Conservation (phyloP, 2,888 invertebrate species). For the Atrina japonica region DNA sequence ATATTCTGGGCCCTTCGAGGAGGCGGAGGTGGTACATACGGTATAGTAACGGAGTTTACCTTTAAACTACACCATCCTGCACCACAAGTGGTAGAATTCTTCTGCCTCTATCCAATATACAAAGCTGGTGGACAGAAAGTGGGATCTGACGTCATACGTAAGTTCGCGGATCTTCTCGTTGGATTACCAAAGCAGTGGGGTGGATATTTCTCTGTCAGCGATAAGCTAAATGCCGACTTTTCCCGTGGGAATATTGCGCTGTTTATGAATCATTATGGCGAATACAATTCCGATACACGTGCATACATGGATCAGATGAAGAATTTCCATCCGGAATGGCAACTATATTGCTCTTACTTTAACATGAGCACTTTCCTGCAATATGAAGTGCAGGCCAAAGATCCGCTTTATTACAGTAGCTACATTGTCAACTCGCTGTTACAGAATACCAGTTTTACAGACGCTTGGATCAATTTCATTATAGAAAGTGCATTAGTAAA, state of each 20-base stretch:
- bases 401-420: conserved; percentile 30
- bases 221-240: not conserved
- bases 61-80: conserved; percentile 49
- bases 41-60: conserved; percentile 43
- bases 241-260: conserved; percentile 15
- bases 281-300: conserved; percentile 22
- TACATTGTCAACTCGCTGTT: conserved; percentile 42
- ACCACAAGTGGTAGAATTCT: conserved; percentile 21
- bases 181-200: conserved; percentile 42
- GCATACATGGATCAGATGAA: conserved; percentile 30
- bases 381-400: conserved; percentile 44
- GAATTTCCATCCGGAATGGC: conserved; percentile 23
- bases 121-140: conserved; percentile 9
- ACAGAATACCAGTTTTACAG: conserved; percentile 36
- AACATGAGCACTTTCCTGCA: conserved; percentile 47
- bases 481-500: conserved; percentile 5
- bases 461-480: conserved; percentile 11
- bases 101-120: conserved; percentile 16
- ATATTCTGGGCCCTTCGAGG: conserved; percentile 57
- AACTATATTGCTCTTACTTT: conserved; percentile 12
- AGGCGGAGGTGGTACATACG: conserved; percentile 53
- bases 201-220: conserved; percentile 28
- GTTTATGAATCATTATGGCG: conserved; percentile 38
- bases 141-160: conserved; percentile 32
- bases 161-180: conserved; percentile 24